Evolutionary conservation across 1,140 invertebrate genomes (phyloP).

Genomic region (Drosophila kurseongensis): DNA sequence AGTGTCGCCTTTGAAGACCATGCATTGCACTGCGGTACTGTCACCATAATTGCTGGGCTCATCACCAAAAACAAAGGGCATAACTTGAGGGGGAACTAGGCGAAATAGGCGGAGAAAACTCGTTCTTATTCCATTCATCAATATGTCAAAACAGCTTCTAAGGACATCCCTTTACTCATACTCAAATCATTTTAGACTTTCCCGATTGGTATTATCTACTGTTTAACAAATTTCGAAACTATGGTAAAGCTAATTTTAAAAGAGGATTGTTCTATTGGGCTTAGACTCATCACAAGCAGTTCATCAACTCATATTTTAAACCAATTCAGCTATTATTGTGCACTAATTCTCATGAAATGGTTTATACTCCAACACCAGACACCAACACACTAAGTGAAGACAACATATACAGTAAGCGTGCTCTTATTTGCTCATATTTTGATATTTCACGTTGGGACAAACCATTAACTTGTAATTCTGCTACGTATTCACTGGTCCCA

Average conservation of each 20-base stretch:
- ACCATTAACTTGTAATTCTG: conserved; percentile 87
- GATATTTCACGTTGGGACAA: conserved; percentile 36
- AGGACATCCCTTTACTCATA: neutral
- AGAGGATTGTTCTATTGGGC: neutral
- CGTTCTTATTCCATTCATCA: neutral
- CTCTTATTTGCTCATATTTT: conserved; percentile 27
- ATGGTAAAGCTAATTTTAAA: neutral
- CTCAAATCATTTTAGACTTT: too few relatives aligned
- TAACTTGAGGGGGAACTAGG: conserved; percentile 88
- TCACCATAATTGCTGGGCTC: conserved; percentile 89
- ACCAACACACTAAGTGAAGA: conserved; percentile 40
- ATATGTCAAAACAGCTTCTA: neutral
- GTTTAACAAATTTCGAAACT: too few relatives aligned
- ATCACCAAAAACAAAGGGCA: conserved; percentile 90
- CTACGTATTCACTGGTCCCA: conserved; percentile 85
- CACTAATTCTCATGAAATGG: neutral
- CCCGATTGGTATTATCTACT: too few relatives aligned
- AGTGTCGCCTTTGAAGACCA: conserved; percentile 90
- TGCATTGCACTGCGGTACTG: conserved; percentile 88
- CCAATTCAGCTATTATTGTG: neutral
- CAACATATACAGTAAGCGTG: conserved; percentile 47
- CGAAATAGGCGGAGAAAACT: neutral
- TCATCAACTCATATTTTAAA: neutral
- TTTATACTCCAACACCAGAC: conserved; percentile 55
- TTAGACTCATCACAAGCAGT: neutral